A percentile compares a stretch with the other conserved stretches of the same genome.
These are phyloP conservation scores for Apogon talboti DNA, from an alignment of 2,797 vertebrate species.

Conservation along the genomic window DNA sequence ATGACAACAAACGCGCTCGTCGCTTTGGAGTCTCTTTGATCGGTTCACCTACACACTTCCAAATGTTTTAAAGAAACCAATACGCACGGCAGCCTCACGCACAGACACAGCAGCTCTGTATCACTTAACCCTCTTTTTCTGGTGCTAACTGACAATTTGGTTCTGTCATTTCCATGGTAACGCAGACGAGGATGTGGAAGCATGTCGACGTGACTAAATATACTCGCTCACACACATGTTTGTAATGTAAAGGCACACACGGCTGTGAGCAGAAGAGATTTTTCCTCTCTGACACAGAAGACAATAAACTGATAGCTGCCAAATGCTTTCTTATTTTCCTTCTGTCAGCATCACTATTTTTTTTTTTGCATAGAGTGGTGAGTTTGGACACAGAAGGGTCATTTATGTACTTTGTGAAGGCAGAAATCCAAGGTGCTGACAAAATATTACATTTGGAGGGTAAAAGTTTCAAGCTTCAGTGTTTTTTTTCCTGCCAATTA, in stretches of 20 bases:
- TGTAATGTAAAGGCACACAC: conserved; percentile 7
- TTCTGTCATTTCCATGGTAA: conserved; percentile 82
- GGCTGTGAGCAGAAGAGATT: conserved; percentile 6
- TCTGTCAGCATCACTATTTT: conserved; percentile 9
- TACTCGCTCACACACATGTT: conserved; percentile 44
- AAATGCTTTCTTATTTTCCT: conserved; percentile 6
- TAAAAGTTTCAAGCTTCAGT: neutral
- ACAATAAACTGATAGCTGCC: neutral
- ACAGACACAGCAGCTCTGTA: conserved; percentile 30
- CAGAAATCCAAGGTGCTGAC: conserved; percentile 16
- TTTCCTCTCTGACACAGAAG: conserved; percentile 5
- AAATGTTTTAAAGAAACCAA: conserved; percentile 27
- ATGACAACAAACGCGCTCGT: conserved; percentile 60
- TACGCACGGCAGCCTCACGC: conserved; percentile 10
- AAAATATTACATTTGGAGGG: conserved; percentile 31
- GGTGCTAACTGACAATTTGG: conserved; percentile 74
- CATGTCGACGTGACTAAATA: conserved; percentile 75
- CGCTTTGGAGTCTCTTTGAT: conserved; percentile 30
- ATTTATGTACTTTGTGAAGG: conserved; percentile 41
- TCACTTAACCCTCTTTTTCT: conserved; percentile 65
- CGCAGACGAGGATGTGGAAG: conserved; percentile 66
- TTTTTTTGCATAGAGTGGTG: too few relatives aligned
- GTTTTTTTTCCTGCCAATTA: conserved; percentile 8
- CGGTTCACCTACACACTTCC: conserved; percentile 18
- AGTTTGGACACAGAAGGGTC: conserved; percentile 29